These are phyloP conservation scores for Sciurus niger DNA, from an alignment of 2,113 vertebrate genomes.

Conservation along the genomic window DNA sequence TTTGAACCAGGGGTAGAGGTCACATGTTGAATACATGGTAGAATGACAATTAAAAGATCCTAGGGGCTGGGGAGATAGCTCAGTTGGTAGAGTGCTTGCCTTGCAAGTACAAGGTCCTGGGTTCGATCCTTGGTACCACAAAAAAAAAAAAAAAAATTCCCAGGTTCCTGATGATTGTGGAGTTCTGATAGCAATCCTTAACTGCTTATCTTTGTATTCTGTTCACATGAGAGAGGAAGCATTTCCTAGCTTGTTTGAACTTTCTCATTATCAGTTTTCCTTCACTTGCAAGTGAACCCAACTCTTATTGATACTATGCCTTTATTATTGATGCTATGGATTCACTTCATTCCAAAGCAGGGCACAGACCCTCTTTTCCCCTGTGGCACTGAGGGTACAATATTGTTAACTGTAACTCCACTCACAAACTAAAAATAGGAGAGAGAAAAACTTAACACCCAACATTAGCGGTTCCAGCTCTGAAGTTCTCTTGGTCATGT, in stretches of 20 bases:
- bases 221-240: not conserved
- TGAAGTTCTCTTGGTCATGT: not conserved
- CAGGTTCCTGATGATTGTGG: not conserved
- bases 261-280: not conserved
- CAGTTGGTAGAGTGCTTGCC: no score
- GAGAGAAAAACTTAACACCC: not conserved
- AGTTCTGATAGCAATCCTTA: no score
- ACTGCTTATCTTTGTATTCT: not conserved
- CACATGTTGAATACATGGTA: not conserved
- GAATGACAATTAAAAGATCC: not conserved
- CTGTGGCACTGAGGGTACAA: not conserved
- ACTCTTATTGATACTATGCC: not conserved
- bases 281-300: not conserved
- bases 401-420: not conserved
- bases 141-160: no score
- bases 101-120: no score
- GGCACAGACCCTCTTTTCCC: not conserved
- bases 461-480: not conserved
- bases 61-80: no score
- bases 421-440: not conserved
- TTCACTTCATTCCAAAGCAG: not conserved
- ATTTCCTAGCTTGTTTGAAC: not conserved
- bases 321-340: not conserved
- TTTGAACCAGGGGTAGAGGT: no score
- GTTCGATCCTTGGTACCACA: no score